A percentile compares a stretch with the other conserved stretches of the same genome.
phyloP scores from a whole-genome alignment of 2,888 invertebrate genomes.

The Luperina testacea region DNA sequence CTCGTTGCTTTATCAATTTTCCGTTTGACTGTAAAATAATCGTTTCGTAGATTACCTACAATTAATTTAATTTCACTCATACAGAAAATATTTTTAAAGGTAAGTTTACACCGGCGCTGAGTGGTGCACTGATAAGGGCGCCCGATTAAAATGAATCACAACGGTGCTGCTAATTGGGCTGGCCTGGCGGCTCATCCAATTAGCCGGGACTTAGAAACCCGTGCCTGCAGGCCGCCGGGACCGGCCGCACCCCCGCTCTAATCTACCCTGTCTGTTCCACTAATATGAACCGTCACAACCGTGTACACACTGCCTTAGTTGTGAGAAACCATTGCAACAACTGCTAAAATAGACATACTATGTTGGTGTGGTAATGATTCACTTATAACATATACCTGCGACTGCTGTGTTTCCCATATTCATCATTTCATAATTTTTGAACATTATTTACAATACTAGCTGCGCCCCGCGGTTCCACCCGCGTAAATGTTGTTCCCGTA shows the following conservation, averaged over 20 bases:
- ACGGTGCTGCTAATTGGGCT: conserved; percentile 87
- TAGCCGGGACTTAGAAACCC: conserved; percentile 89
- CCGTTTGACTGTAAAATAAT: conserved; percentile 26
- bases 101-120: conserved; percentile 55
- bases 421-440: conserved; percentile 45
- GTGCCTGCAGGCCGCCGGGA: conserved; percentile 78
- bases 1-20: conserved; percentile 1
- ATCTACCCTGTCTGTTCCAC: conserved; percentile 76
- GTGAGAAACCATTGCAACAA: conserved; percentile 58
- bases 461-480: too few species aligned
- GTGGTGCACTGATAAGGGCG: conserved; percentile 84
- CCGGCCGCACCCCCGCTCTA: conserved; percentile 75
- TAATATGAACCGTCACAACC: conserved; percentile 73
- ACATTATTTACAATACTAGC: conserved; percentile 56
- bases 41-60: neutral
- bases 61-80: conserved; percentile 27
- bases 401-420: neutral
- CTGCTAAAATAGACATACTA: conserved; percentile 42
- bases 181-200: conserved; percentile 87
- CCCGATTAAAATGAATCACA: conserved; percentile 89
- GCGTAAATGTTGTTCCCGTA: too few species aligned
- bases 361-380: conserved; percentile 23
- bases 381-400: neutral
- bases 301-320: conserved; percentile 65
- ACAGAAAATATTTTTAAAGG: conserved; percentile 51